Percentiles rank a stretch among this genome's conserved stretches.
phyloP scores from a whole-genome alignment of 2,888 invertebrate species.

The Scotopteryx bipunctaria region DNA sequence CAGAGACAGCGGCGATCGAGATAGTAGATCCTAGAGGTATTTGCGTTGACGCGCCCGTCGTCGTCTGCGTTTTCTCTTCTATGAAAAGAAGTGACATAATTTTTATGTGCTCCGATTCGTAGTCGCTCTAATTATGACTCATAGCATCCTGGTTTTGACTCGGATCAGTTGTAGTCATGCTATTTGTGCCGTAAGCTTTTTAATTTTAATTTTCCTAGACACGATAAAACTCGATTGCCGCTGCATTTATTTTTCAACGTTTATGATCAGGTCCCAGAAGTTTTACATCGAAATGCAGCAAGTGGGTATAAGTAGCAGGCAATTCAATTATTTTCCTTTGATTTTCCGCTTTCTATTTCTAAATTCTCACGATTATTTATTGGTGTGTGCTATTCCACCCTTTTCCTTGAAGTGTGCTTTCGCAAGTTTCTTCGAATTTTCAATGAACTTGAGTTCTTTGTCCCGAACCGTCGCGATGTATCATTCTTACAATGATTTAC shows the following conservation, averaged over 20 bases:
- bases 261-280: too few relatives aligned
- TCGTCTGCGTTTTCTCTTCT: slow-evolving; percentile 38
- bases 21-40: slow-evolving; percentile 34
- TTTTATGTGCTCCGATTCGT: slow-evolving; percentile 33
- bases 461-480: slow-evolving; percentile 34
- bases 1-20: slow-evolving; percentile 11
- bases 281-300: too few relatives aligned
- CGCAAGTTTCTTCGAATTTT: slow-evolving; percentile 30
- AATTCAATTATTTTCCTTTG: slow-evolving; percentile 9
- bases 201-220: background rate
- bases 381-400: slow-evolving; percentile 4
- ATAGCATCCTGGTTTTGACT: slow-evolving; percentile 32
- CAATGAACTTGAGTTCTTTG: slow-evolving; percentile 32
- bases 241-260: background rate
- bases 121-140: slow-evolving; percentile 32
- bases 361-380: background rate
- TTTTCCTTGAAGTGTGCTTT: slow-evolving; percentile 24
- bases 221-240: too few relatives aligned
- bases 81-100: slow-evolving; percentile 42
- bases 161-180: slow-evolving; percentile 22
- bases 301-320: too few relatives aligned
- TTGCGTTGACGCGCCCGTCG: slow-evolving; percentile 46
- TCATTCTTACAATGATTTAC: slow-evolving; percentile 49
- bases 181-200: slow-evolving; percentile 9
- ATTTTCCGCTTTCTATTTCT: slow-evolving; percentile 7